phyloP scores from a whole-genome alignment of 1,140 invertebrate genomes.

The Aphelenchoides fujianensis region DNA sequence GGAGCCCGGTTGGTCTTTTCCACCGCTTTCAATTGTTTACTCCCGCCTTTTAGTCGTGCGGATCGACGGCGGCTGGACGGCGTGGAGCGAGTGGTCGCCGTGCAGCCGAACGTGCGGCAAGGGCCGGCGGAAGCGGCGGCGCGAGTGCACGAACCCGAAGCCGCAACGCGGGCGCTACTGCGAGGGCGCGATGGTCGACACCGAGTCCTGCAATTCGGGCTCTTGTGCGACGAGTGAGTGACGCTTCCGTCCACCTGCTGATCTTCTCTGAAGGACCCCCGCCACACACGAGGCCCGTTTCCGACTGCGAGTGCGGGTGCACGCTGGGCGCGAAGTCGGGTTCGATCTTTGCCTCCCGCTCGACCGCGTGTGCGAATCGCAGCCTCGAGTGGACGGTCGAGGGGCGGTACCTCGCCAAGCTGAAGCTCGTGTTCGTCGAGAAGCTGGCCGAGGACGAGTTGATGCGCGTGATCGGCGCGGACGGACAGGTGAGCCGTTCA shows the following conservation, averaged over 20 bases:
- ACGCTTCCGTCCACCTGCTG: no score
- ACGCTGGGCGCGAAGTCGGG: neutral
- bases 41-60: no score
- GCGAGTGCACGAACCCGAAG: slow-evolving; percentile 57
- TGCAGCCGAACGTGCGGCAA: slow-evolving; percentile 82
- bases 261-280: no score
- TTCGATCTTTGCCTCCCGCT: neutral
- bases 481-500: slow-evolving; percentile 1
- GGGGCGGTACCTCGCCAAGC: slow-evolving; percentile 2
- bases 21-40: no score
- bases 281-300: no score
- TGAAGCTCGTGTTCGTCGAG: slow-evolving; percentile 11
- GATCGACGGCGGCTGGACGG: slow-evolving; percentile 77
- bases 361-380: neutral
- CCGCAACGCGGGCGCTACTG: neutral
- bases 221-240: slow-evolving; percentile 1
- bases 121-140: slow-evolving; percentile 76
- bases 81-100: slow-evolving; percentile 79
- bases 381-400: neutral
- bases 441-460: slow-evolving; percentile 6
- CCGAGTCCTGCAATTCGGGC: slow-evolving; percentile 5
- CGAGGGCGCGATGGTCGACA: slow-evolving; percentile 5
- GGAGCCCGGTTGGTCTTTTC: no score
- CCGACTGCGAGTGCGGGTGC: slow-evolving; percentile 15
- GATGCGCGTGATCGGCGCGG: neutral